These are phyloP conservation scores for Petrocephalus schoutedeni DNA, from an alignment of 2,797 vertebrate genomes.

Conservation along the genomic window DNA sequence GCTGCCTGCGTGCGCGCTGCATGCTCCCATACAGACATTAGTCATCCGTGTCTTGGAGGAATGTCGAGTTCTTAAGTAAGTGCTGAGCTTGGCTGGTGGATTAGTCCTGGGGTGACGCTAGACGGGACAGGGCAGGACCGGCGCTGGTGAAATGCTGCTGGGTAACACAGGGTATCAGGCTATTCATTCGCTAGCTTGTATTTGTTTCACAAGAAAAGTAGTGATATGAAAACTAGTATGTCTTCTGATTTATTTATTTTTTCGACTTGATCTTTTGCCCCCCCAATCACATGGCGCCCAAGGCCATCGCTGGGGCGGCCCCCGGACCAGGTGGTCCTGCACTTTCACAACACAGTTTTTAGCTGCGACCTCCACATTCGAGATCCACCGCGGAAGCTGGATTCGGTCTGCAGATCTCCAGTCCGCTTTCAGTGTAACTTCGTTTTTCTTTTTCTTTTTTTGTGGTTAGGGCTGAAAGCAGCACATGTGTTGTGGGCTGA, in stretches of 20 bases:
- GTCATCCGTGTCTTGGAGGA: constrained; percentile 1
- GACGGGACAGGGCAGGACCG: background rate
- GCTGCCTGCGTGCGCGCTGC: background rate
- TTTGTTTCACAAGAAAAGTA: too few relatives aligned
- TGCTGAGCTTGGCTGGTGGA: background rate
- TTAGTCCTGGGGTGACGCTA: background rate
- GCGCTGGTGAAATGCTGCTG: background rate
- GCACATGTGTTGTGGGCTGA: background rate
- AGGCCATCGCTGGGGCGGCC: too few relatives aligned
- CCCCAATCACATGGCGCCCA: background rate
- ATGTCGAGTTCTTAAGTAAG: background rate
- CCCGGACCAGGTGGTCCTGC: too few relatives aligned
- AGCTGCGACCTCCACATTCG: too few relatives aligned
- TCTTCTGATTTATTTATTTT: background rate
- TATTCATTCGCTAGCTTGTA: background rate
- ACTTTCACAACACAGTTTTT: too few relatives aligned
- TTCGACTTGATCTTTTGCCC: background rate
- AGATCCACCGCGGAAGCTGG: background rate
- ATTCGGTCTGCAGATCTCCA: background rate
- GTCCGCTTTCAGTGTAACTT: background rate
- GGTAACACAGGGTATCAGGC: background rate
- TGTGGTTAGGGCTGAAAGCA: background rate
- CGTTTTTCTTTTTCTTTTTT: background rate
- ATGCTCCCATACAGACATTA: background rate
- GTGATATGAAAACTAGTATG: background rate